Evolutionary conservation across 2,888 invertebrate genomes (phyloP).

Genomic region (Cynaeus angustus): DNA sequence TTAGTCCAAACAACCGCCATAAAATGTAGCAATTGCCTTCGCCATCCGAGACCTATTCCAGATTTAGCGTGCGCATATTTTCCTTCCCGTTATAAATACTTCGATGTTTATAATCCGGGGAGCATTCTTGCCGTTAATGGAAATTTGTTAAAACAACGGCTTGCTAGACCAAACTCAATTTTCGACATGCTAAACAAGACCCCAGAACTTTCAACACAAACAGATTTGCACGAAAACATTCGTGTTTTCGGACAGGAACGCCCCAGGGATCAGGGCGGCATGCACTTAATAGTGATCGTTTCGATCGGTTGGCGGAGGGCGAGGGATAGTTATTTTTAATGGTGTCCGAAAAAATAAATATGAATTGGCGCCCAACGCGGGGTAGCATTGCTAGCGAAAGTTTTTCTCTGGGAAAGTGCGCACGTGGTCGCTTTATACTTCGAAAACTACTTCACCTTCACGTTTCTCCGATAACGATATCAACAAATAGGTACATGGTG

Average conservation of each 20-base stretch:
- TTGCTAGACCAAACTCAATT: conserved; percentile 38
- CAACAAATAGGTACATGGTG: too few species aligned
- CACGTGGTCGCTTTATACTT: too few species aligned
- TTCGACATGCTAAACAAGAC: conserved; percentile 38
- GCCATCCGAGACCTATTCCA: conserved; percentile 21
- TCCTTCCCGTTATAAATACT: conserved; percentile 30
- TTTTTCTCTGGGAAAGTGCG: too few species aligned
- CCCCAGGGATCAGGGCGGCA: too few species aligned
- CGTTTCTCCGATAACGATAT: too few species aligned
- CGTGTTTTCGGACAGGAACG: conserved; percentile 9
- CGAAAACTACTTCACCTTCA: too few species aligned
- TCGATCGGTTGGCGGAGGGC: neutral
- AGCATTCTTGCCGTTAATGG: conserved; percentile 38
- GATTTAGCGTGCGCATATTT: conserved; percentile 25
- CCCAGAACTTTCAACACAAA: conserved; percentile 32
- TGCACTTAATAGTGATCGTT: too few species aligned
- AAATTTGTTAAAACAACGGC: conserved; percentile 39
- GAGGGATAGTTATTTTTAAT: too few species aligned
- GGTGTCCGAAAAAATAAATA: too few species aligned
- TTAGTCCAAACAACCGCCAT: conserved; percentile 6
- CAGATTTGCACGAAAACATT: conserved; percentile 36
- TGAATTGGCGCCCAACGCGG: too few species aligned
- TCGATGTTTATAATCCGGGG: conserved; percentile 32
- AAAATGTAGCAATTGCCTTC: conserved; percentile 20
- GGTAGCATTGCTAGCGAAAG: too few species aligned